Conservation (phyloP, 2,888 invertebrate genomes). For the Drosophila phalerata region DNA sequence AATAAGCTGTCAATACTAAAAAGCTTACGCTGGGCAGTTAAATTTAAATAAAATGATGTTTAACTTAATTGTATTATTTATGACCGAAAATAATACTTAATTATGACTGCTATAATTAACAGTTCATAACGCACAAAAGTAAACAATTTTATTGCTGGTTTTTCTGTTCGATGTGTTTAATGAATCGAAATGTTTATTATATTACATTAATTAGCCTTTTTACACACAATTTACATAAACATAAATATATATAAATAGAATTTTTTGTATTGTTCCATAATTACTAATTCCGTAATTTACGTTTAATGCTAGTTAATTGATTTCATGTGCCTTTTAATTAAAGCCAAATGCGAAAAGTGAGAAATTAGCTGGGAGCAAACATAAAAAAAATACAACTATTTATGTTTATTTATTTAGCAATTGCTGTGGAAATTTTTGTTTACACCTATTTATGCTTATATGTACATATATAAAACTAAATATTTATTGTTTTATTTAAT, state of each 20-base stretch:
- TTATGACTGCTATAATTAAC: constrained; percentile 29
- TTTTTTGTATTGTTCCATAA: constrained; percentile 26
- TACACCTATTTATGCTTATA: constrained; percentile 1
- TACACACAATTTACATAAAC: constrained; percentile 31
- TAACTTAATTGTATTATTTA: constrained; percentile 18
- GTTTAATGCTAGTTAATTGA: constrained; percentile 66
- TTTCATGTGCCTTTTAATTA: constrained; percentile 47
- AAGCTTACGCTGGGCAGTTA: constrained; percentile 15
- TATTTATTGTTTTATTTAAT: background rate
- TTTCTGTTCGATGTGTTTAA: constrained; percentile 57
- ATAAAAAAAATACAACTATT: constrained; percentile 14
- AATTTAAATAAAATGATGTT: background rate
- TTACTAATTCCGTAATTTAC: constrained; percentile 66
- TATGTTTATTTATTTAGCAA: constrained; percentile 13
- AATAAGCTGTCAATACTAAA: background rate
- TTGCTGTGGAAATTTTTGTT: constrained; percentile 7
- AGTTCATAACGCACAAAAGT: constrained; percentile 20
- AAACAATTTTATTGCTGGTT: constrained; percentile 8
- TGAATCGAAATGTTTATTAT: constrained; percentile 70
- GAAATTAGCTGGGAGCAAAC: constrained; percentile 8
- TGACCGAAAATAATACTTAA: constrained; percentile 30
- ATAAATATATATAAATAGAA: constrained; percentile 35
- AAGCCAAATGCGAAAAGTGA: constrained; percentile 27
- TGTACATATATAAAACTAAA: background rate
- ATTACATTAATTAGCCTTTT: constrained; percentile 76